Evolutionary conservation across 1,140 invertebrate genomes (phyloP).

Genomic region (Hesperophylax magnus): DNA sequence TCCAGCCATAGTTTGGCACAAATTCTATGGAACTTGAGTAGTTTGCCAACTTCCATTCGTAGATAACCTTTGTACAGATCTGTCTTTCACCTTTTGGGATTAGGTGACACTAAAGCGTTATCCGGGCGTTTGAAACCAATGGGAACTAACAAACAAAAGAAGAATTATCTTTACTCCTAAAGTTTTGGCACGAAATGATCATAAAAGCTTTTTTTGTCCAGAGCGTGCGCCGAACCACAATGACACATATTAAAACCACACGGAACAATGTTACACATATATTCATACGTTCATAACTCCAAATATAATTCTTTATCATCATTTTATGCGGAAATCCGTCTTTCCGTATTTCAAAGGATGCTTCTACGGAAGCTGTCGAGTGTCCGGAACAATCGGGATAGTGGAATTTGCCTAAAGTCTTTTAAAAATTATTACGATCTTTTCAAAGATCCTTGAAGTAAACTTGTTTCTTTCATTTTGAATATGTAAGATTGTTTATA

Average conservation of each 20-base stretch:
- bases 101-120: too few relatives aligned
- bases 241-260: slow-evolving; percentile 54
- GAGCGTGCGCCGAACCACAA: slow-evolving; percentile 49
- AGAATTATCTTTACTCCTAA: slow-evolving; percentile 51
- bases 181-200: slow-evolving; percentile 34
- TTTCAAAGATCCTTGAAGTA: background rate
- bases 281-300: background rate
- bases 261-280: slow-evolving; percentile 31
- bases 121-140: slow-evolving; percentile 29
- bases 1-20: too few relatives aligned
- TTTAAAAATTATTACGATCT: background rate
- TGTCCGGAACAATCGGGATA: slow-evolving; percentile 12
- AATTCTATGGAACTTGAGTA: too few relatives aligned
- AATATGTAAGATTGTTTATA: too few relatives aligned
- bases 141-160: slow-evolving; percentile 31
- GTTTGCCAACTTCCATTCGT: too few relatives aligned
- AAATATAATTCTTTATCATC: too few relatives aligned
- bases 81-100: too few relatives aligned
- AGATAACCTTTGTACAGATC: too few relatives aligned
- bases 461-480: too few relatives aligned
- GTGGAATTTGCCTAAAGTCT: background rate
- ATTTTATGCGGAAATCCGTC: background rate
- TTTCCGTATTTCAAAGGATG: background rate
- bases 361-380: slow-evolving; percentile 34
- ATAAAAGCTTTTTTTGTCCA: slow-evolving; percentile 20